phyloP scores from a whole-genome alignment of 1,140 invertebrate species.

The Trissolcus basalis region DNA sequence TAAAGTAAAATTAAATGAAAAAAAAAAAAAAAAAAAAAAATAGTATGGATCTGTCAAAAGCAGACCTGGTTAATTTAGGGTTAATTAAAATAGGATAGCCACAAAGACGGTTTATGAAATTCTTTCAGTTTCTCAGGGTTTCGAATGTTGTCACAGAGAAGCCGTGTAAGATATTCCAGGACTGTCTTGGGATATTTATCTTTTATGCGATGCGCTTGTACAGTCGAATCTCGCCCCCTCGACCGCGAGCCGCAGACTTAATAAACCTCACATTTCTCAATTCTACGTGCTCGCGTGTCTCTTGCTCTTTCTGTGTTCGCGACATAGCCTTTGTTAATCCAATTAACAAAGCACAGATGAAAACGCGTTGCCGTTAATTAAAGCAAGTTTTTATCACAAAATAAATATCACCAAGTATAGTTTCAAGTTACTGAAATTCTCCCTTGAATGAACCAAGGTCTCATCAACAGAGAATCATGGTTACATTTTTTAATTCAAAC shows the following conservation, averaged over 20 bases:
- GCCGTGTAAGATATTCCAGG: constrained; percentile 59
- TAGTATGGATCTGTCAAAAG: no score
- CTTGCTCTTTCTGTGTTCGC: constrained; percentile 14
- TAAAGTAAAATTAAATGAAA: no score
- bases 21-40: no score
- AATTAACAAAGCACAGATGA: constrained; percentile 48
- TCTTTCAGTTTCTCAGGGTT: constrained; percentile 13
- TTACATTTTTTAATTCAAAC: no score
- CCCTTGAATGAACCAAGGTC: no score
- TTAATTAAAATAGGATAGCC: no score
- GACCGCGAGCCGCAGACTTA: constrained; percentile 64
- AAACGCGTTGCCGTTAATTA: constrained; percentile 31
- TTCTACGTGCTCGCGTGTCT: constrained; percentile 53
- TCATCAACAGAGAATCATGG: no score
- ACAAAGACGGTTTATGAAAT: constrained; percentile 14
- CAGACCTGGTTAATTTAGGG: no score
- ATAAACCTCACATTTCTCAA: constrained; percentile 62
- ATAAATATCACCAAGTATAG: constrained; percentile 6
- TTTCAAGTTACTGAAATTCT: neutral
- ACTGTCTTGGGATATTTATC: constrained; percentile 64
- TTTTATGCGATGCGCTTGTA: constrained; percentile 27
- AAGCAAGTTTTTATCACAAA: constrained; percentile 15
- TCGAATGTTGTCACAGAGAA: constrained; percentile 2
- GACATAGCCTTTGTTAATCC: constrained; percentile 48
- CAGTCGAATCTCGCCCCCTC: constrained; percentile 52